Percentiles rank a stretch among this genome's conserved stretches.
phyloP scores from a whole-genome alignment of 2,797 vertebrate species.

The Linurgus olivaceus region DNA sequence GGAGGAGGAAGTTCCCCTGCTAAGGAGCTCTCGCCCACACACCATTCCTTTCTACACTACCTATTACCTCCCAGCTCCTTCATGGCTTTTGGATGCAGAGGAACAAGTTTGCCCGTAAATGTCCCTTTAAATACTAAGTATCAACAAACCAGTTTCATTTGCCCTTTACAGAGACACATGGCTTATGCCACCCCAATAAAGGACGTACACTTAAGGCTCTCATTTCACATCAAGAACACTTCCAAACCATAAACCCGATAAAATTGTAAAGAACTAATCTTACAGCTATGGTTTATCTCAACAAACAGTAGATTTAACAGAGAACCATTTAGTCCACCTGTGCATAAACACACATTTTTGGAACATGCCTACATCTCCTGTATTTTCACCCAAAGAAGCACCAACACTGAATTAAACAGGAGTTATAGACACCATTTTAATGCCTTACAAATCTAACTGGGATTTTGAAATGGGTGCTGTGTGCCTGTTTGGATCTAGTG shows the following conservation, averaged over 20 bases:
- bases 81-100: background rate
- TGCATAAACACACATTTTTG: fast-evolving
- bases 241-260: background rate
- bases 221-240: background rate
- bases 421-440: background rate
- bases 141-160: background rate
- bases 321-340: background rate
- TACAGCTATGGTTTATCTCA: background rate
- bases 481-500: background rate
- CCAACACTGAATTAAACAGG: background rate
- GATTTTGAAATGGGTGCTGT: background rate
- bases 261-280: background rate
- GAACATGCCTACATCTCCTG: background rate
- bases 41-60: background rate
- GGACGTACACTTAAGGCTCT: background rate
- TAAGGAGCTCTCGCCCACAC: background rate
- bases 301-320: background rate
- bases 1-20: background rate
- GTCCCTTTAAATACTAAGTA: background rate
- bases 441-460: background rate
- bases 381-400: background rate
- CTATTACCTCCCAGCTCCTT: background rate
- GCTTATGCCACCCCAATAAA: background rate
- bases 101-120: background rate
- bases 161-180: background rate